Conservation (phyloP, 1,140 invertebrate species). For the Drepana arcuata region DNA sequence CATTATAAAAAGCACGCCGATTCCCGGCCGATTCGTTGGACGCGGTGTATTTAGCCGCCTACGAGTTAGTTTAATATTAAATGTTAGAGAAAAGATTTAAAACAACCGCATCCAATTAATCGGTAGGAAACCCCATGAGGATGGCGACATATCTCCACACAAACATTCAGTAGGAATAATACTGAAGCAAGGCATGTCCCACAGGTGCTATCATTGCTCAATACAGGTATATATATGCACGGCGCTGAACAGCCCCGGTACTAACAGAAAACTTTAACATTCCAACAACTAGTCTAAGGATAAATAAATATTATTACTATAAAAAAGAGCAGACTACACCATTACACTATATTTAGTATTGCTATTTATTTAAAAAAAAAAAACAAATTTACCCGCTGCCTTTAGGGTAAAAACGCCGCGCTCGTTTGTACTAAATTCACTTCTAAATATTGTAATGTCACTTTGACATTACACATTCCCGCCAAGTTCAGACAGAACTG, state of each 20-base stretch:
- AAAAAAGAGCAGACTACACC: constrained; percentile 19
- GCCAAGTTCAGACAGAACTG: not conserved
- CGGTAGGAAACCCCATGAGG: too few species aligned
- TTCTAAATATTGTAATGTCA: constrained; percentile 9
- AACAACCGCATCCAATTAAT: too few species aligned
- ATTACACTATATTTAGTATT: constrained; percentile 26
- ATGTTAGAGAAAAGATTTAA: too few species aligned
- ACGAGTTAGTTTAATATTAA: too few species aligned
- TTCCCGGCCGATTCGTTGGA: constrained; percentile 13
- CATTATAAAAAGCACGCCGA: constrained; percentile 13
- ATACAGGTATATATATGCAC: too few species aligned
- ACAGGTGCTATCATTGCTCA: too few species aligned
- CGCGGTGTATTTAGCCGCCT: too few species aligned
- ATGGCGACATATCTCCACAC: too few species aligned
- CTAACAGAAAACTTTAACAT: constrained; percentile 31
- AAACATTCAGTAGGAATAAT: too few species aligned
- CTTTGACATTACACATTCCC: constrained; percentile 9
- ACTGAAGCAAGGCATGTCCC: too few species aligned
- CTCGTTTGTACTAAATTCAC: constrained; percentile 41
- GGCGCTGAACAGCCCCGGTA: too few species aligned
- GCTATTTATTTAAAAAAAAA: constrained; percentile 23
- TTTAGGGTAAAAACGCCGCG: constrained; percentile 20
- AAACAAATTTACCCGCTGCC: too few species aligned
- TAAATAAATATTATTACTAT: constrained; percentile 27
- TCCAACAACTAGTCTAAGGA: constrained; percentile 30